These are phyloP conservation scores for Acyrthosiphon pisum DNA, from an alignment of 1,140 invertebrate species.

Conservation along the genomic window DNA sequence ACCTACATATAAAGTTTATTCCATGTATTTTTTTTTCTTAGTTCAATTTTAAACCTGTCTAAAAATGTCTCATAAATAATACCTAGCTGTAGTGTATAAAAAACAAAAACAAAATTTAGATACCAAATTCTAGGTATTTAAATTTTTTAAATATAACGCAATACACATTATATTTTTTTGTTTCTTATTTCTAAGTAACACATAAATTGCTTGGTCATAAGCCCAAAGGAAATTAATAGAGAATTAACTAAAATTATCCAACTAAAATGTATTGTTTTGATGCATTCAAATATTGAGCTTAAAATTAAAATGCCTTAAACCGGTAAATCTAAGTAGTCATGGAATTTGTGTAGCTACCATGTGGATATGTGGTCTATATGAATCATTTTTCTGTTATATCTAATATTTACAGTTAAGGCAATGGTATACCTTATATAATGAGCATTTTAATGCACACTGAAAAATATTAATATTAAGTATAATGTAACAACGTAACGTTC, in stretches of 20 bases:
- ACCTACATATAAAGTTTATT: not conserved
- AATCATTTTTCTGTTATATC: not conserved
- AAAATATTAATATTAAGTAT: not conserved
- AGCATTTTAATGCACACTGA: too few relatives aligned
- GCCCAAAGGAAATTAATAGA: not conserved
- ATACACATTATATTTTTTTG: not conserved
- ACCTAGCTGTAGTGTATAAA: too few relatives aligned
- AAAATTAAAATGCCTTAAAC: too few relatives aligned
- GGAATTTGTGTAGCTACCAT: too few relatives aligned
- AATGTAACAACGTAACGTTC: not conserved
- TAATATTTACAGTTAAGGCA: not conserved
- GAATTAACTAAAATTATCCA: too few relatives aligned
- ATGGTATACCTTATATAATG: not conserved
- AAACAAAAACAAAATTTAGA: too few relatives aligned
- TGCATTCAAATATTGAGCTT: not conserved
- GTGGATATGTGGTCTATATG: too few relatives aligned
- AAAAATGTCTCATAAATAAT: not conserved
- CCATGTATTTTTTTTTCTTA: not conserved
- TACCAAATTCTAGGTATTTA: not conserved
- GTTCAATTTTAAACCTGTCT: not conserved
- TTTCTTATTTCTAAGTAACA: not conserved
- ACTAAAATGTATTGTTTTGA: not conserved
- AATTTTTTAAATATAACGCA: not conserved
- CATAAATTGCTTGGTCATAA: not conserved
- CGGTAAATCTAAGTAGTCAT: too few relatives aligned